These are phyloP conservation scores for Solenopsis fugax DNA, from an alignment of 1,140 invertebrate species.

Conservation along the genomic window DNA sequence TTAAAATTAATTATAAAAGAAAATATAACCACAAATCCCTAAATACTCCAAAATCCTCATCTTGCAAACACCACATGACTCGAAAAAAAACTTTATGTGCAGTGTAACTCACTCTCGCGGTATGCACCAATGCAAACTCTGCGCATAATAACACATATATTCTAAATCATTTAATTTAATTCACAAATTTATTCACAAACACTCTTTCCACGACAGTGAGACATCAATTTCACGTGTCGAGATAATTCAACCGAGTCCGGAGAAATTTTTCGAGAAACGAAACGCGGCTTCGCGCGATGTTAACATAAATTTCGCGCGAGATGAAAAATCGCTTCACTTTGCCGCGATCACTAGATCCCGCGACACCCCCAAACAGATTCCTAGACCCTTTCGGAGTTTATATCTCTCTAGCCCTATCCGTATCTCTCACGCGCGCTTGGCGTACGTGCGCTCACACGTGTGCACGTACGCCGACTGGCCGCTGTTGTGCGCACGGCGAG, in stretches of 20 bases:
- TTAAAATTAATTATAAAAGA: background rate
- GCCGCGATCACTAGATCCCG: background rate
- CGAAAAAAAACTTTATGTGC: background rate
- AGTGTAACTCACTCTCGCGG: slow-evolving; percentile 1
- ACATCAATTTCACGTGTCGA: background rate
- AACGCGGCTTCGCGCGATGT: background rate
- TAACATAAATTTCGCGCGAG: background rate
- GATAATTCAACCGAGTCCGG: background rate
- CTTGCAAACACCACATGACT: background rate
- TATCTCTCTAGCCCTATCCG: background rate
- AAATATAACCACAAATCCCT: background rate
- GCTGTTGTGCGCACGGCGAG: slow-evolving; percentile 31
- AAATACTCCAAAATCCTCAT: background rate
- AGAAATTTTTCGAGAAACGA: background rate
- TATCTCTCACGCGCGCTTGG: slow-evolving; percentile 48
- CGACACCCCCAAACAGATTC: background rate
- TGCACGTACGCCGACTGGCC: slow-evolving; percentile 71
- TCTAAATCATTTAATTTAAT: background rate
- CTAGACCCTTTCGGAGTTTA: background rate
- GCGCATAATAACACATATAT: background rate
- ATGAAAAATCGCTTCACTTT: background rate
- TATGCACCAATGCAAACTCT: background rate
- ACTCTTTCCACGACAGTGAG: slow-evolving; percentile 1
- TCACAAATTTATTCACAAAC: slow-evolving; percentile 17
- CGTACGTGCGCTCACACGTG: slow-evolving; percentile 72